Evolutionary conservation across 2,888 invertebrate species (phyloP), one percentile per base, ranked within the genome.

Genomic region (Hypselothyrea guttata): DNA sequence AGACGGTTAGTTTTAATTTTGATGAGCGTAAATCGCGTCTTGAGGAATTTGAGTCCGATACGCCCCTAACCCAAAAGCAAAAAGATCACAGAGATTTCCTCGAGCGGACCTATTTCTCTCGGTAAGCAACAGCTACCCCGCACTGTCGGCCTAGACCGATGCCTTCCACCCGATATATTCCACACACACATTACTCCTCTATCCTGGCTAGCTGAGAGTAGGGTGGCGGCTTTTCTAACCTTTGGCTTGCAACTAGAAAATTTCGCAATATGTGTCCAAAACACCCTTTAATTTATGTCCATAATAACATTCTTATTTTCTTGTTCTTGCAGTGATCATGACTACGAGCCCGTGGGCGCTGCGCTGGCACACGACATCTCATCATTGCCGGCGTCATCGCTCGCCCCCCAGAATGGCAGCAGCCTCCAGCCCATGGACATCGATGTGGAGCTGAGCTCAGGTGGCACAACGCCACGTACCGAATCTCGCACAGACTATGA

Each of bases 261-360:
- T 37, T 40, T 34, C 22, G 44, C 72, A 68, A 59, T 38, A 4
- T 41, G 8, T 49, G 22, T 52, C 22, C 5, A 13, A 12, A 4
- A 13, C 12, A 7, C 9, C 28, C 3, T 2, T 1, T n/a, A 12
- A 5, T 1, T 2, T 12, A 11, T 4, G n/a, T n/a, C n/a, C n/a
- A n/a, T n/a, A n/a, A n/a, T 30, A 38, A 34, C 8, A 35, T 9
- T 41, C 33, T 9, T 5, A 1, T 5, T 2, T 30, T 15, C n/a
- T 31, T 33, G 40, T 87, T 76, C 77, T 93, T 93, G 82, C 92
- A 97, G 96, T 92, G 96, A 96, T 92, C 96, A 97, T 93, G 96
- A 96, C 91, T 97, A 97, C 91, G 97, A 97, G 92, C 95, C 96
- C 79, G 94, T 97, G 89, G 95, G 94, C 88, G 94, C 94, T 83